Percentiles rank a stretch among this genome's conserved stretches.
These are phyloP conservation scores for Orientallactaga bullata DNA, from an alignment of 2,113 vertebrate genomes.

Conservation along the genomic window DNA sequence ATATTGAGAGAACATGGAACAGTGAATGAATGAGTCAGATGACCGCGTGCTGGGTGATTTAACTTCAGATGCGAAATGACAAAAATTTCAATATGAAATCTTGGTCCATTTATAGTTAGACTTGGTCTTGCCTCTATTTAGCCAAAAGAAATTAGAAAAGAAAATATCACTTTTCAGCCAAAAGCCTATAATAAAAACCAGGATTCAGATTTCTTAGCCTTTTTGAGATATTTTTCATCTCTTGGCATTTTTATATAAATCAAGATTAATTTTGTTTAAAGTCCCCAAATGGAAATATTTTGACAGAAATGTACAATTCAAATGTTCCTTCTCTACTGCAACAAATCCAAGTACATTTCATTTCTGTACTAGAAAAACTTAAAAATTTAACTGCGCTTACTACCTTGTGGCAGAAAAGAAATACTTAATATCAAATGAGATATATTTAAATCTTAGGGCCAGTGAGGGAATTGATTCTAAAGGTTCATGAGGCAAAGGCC, in stretches of 20 bases:
- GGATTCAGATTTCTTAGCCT: not conserved
- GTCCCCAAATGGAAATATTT: slow-evolving; percentile 44
- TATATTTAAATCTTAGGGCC: not conserved
- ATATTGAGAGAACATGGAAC: not conserved
- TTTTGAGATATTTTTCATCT: slow-evolving; percentile 22
- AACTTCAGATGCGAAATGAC: not conserved
- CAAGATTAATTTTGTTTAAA: slow-evolving; percentile 64
- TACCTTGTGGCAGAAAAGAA: slow-evolving; percentile 4
- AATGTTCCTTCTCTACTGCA: slow-evolving; percentile 22
- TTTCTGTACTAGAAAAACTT: slow-evolving; percentile 1
- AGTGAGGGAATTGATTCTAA: not conserved
- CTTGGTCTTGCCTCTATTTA: slow-evolving; percentile 11
- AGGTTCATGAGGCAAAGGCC: not conserved
- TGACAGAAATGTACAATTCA: slow-evolving; percentile 56
- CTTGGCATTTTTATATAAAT: slow-evolving; percentile 68
- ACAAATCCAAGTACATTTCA: slow-evolving; percentile 47
- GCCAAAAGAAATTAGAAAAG: slow-evolving; percentile 55
- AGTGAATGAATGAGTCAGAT: slow-evolving; percentile 40
- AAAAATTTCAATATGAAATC: slow-evolving; percentile 32
- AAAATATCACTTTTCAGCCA: slow-evolving; percentile 50
- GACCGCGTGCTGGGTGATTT: slow-evolving; percentile 1
- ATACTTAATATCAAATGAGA: not conserved
- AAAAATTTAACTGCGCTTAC: slow-evolving; percentile 41
- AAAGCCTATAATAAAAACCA: slow-evolving; percentile 47
- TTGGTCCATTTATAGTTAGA: slow-evolving; percentile 10